These are phyloP conservation scores for Daphoenositta chrysoptera DNA, from an alignment of 2,113 vertebrate genomes.

Conservation along the genomic window DNA sequence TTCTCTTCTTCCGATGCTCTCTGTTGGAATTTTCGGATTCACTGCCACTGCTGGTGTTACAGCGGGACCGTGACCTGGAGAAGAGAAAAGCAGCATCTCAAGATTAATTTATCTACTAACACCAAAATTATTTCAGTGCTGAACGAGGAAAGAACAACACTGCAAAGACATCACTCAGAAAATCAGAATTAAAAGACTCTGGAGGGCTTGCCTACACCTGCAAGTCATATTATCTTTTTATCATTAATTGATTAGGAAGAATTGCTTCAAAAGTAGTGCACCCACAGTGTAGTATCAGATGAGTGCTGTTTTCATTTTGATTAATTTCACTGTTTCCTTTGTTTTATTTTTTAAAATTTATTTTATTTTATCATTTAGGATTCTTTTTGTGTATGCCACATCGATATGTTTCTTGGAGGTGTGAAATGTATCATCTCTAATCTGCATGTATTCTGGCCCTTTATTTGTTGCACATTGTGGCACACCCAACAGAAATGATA, in stretches of 20 bases:
- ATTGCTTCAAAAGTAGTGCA: background rate
- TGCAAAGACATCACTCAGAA: background rate
- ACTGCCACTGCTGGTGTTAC: slow-evolving; percentile 89
- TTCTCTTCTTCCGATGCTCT: slow-evolving; percentile 85
- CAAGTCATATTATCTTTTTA: background rate
- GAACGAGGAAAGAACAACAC: background rate
- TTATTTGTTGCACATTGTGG: background rate
- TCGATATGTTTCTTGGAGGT: background rate
- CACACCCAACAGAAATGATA: background rate
- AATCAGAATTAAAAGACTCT: background rate
- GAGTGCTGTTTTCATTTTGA: background rate
- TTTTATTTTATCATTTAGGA: background rate
- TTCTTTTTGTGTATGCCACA: background rate
- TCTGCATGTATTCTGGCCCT: background rate
- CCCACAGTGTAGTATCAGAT: background rate
- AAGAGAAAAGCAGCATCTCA: background rate
- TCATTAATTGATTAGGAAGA: background rate
- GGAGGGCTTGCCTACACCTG: background rate
- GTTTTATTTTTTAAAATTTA: background rate
- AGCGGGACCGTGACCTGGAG: slow-evolving; percentile 83
- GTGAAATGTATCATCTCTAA: background rate
- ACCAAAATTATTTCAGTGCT: background rate
- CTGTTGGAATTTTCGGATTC: slow-evolving; percentile 87
- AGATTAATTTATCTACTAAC: background rate
- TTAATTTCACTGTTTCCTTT: background rate